Evolutionary conservation across 2,113 vertebrate genomes (phyloP), one percentile per base, ranked within the genome.

Genomic region (Cyrtonyx montezumae): DNA sequence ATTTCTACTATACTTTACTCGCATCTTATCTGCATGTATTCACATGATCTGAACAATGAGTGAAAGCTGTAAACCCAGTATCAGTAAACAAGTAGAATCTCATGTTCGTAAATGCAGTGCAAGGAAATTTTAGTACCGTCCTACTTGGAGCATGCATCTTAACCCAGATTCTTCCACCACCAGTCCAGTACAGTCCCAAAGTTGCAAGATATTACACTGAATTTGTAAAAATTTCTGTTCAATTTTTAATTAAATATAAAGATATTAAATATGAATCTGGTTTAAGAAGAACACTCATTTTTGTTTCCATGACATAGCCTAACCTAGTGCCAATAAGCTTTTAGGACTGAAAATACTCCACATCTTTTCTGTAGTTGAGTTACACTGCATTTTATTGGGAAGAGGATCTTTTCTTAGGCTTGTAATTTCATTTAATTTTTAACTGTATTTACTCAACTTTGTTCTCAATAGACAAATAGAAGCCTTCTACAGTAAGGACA

Each of bases 201-300:
- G 5, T 18, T 84, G 40, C 17, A 78, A 81, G 43, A 55, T 20
- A 73, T 62, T 26, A 16, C 8, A 74, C 3, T 58, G 69, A 79
- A 51, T 92, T 84, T 95, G 43, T 46, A 83, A 91, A 59, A 61
- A 79, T 12, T 81, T 87, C 56, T 93, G 25, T 58, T 84, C 15
- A 91, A 48, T 61, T 90, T 58, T 55, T 81, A 96, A 93, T 90
- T 88, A 97, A 95, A 87, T 94, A 91, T 56, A n/a, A 32, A 90
- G 87, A 91, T 62, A 70, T 91, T 75, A 95, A 94, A 93, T 61
- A 16, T 90, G 86, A 96, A 94, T 96, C 95, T 96, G 94, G 88
- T 93, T 97, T 97, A 97, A 97, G 90, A 97, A 87, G 94, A 95
- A 97, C 96, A 95, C 75, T 79, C 80, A 77, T 82, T 51, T 90